These are phyloP conservation scores for Pan paniscus DNA, from an alignment of 2,113 vertebrate species.

Conservation along the genomic window DNA sequence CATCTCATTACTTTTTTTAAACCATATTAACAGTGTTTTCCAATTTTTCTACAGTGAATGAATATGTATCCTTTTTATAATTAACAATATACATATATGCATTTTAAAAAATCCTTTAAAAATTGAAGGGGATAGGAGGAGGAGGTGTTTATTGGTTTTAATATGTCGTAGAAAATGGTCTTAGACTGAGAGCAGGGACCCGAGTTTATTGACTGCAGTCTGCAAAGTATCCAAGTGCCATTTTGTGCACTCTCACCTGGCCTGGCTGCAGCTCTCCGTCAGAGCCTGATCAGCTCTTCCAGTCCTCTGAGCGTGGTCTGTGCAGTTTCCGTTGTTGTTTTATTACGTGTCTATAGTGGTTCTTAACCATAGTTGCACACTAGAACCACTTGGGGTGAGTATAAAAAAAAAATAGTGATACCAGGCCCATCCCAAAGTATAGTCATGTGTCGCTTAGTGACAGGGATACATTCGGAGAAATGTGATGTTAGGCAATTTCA, in stretches of 20 bases:
- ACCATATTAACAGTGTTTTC: conserved; percentile 57
- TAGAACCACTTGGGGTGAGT: background rate
- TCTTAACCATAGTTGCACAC: background rate
- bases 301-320: background rate
- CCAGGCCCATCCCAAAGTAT: background rate
- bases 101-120: conserved; percentile 55
- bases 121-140: conserved; percentile 23
- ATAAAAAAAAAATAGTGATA: background rate
- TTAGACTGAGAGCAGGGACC: background rate
- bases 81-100: conserved; percentile 47
- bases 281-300: background rate
- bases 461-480: background rate
- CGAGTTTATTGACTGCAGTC: background rate
- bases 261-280: background rate
- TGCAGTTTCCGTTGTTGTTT: background rate
- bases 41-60: conserved; percentile 61
- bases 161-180: background rate
- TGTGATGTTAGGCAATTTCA: background rate
- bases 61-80: conserved; percentile 66
- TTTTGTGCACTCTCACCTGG: background rate
- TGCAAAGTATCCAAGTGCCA: background rate
- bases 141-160: conserved; percentile 19
- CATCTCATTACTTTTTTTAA: conserved; percentile 43
- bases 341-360: background rate
- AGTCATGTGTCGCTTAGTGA: background rate